Percentiles rank a stretch among this genome's conserved stretches.
Conservation (phyloP, 2,797 vertebrate genomes). For the Hylomyscus alleni region DNA sequence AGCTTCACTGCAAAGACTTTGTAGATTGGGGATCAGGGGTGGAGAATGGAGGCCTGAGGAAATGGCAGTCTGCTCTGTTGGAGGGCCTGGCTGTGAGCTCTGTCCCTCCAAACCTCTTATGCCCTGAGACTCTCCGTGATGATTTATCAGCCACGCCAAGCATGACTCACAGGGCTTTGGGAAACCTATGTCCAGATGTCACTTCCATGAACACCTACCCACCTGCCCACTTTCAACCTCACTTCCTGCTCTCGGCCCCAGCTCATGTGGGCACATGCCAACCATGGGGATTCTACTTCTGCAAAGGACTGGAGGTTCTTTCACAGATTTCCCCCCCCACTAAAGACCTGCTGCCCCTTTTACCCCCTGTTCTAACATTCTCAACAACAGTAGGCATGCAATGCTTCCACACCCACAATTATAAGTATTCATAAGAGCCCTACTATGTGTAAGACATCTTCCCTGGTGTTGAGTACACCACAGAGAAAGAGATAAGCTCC, state of each 20-base stretch:
- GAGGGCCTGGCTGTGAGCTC: neutral
- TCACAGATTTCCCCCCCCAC: no score
- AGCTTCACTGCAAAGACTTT: conserved; percentile 10
- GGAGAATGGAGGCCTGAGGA: neutral
- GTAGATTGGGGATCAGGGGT: neutral
- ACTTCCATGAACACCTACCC: neutral
- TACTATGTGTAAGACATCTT: neutral
- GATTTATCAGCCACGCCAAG: neutral
- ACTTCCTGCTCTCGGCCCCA: neutral
- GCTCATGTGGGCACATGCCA: neutral
- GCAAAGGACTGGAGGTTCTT: neutral
- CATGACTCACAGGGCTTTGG: neutral
- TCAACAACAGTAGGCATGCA: neutral
- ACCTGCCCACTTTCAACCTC: neutral
- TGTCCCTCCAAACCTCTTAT: neutral
- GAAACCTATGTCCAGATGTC: neutral
- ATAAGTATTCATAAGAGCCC: neutral
- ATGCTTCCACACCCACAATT: no score
- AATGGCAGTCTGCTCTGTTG: neutral
- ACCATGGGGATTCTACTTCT: neutral
- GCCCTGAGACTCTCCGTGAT: neutral
- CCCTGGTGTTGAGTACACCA: neutral
- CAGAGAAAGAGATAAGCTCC: neutral
- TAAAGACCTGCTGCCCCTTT: neutral
- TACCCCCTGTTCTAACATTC: neutral